Base-by-base conservation (phyloP, 1,140 invertebrate species). In the Ceratosolen solmsi region DNA sequence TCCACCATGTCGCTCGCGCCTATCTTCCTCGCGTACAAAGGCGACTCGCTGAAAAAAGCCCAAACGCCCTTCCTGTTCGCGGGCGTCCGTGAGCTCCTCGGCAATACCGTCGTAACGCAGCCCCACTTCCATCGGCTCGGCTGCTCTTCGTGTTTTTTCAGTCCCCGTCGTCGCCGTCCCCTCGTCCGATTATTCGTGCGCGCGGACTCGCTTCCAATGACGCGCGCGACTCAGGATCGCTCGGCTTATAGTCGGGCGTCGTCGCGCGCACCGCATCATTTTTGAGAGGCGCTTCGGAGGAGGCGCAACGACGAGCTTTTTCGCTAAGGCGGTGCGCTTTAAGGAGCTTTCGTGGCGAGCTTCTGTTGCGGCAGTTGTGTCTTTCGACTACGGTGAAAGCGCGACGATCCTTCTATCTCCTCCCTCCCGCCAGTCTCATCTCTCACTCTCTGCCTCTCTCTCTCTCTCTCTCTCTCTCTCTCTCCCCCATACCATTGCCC, bases 211-310 rank as follows among this genome's bases (percentile, higher is more conserved):
- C 27, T 30, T 70, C 58, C 38, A 49, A 75, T 75, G 79, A 81
- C 79, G 79, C 79, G 79, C 72, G 60, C 56, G 20, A 58, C 5
- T 41, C 25, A 73, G 68, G 70, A 72, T 72, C 78, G 54, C 78
- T 38, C 63, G 46, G 30, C 72, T 75, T 81, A 81, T 75, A 81
- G 79, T 56, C 49, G 60, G n/a, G 51, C 72, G 41, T 20, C 72
- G 54, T 30, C 58, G 72, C 58, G 71, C 33, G 72, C 30, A 56
- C 60, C 22, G 33, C 72, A 38, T 81, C 79, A 81, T 81, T 81
- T 75, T 81, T 81, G 60, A 75, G 72, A 75, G 54, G 36, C 46
- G 33, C 46, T 56, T 17, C 72, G 79, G 20, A 41, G 41, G 72
- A 65, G 58, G 0, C 20, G 49, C 79, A 54, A 54, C 51, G 5